These are phyloP conservation scores for Notolepis coatsorum DNA, from an alignment of 2,797 vertebrate species.

Conservation along the genomic window DNA sequence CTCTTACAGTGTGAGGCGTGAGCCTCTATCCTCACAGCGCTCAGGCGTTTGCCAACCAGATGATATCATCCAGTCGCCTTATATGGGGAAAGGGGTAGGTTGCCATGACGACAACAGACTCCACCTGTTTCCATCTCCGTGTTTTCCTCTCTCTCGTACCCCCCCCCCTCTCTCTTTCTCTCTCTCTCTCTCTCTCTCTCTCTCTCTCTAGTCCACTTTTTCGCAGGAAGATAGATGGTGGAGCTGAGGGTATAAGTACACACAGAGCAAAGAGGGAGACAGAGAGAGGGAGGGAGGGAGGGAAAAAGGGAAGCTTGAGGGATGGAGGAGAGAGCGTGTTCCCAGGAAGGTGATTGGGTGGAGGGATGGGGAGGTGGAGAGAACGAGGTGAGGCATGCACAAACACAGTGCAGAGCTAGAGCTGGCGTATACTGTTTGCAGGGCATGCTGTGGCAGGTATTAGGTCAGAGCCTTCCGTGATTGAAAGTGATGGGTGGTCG, in stretches of 20 bases:
- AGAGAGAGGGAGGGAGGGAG: constrained; percentile 31
- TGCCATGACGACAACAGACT: constrained; percentile 90
- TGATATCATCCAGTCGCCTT: constrained; percentile 81
- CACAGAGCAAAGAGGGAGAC: constrained; percentile 57
- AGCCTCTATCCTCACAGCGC: constrained; percentile 51
- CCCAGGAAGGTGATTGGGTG: constrained; percentile 11
- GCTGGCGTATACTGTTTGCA: neutral
- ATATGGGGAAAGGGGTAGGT: constrained; percentile 82
- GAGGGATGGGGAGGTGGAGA: neutral
- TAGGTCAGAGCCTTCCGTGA: constrained; percentile 16
- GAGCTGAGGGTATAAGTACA: constrained; percentile 58
- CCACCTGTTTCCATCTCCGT: constrained; percentile 84
- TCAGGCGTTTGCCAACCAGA: constrained; percentile 72
- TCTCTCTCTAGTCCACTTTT: constrained; percentile 50
- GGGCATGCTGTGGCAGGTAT: constrained; percentile 38
- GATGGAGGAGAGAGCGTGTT: constrained; percentile 5
- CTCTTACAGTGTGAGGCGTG: constrained; percentile 56
- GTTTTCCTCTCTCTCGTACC: constrained; percentile 33
- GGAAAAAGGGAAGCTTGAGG: constrained; percentile 15
- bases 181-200: constrained; percentile 7
- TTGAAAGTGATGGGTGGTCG: too few relatives aligned
- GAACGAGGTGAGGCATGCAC: neutral
- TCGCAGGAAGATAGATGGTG: constrained; percentile 48
- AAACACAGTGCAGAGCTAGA: constrained; percentile 1
- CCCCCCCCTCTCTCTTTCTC: constrained; percentile 4